A percentile compares a stretch with the other conserved stretches of the same genome.
Conservation (phyloP, 1,140 invertebrate genomes). For the Heliothis subflexa region DNA sequence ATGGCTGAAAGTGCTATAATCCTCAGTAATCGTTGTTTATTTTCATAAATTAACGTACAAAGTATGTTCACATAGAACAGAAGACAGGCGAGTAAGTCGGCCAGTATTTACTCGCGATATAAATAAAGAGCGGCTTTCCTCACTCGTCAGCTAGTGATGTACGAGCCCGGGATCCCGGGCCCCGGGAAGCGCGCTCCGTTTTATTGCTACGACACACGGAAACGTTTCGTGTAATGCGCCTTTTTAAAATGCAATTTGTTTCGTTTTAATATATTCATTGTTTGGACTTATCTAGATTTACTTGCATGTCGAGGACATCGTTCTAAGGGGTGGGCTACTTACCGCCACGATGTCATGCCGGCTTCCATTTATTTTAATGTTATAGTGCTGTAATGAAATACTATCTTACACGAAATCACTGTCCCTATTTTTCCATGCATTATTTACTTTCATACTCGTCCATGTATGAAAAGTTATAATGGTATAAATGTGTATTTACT, state of each 20-base stretch:
- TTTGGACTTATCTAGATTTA: constrained; percentile 45
- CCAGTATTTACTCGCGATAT: constrained; percentile 21
- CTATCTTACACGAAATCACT: not conserved
- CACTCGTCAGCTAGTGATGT: constrained; percentile 48
- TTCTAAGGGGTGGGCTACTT: constrained; percentile 10
- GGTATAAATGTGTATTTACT: too few relatives aligned
- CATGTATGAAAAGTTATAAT: too few relatives aligned
- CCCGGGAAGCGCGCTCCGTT: constrained; percentile 39
- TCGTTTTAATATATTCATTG: constrained; percentile 46
- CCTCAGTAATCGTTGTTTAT: constrained; percentile 23
- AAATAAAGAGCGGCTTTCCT: constrained; percentile 46
- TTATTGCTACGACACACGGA: constrained; percentile 47
- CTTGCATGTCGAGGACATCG: constrained; percentile 19
- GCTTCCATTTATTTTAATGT: not conserved
- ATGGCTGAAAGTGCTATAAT: constrained; percentile 25
- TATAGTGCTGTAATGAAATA: not conserved
- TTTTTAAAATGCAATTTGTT: constrained; percentile 49
- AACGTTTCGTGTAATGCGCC: constrained; percentile 44
- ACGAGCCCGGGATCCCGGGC: constrained; percentile 27
- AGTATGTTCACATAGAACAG: constrained; percentile 1
- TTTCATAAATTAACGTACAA: constrained; percentile 24
- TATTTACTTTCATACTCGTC: too few relatives aligned
- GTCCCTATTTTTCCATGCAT: not conserved
- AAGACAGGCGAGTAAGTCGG: constrained; percentile 26
- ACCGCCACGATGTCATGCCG: constrained; percentile 2